A percentile compares a stretch with the other conserved stretches of the same genome.
These are phyloP conservation scores for Dicrostonyx torquatus DNA, from an alignment of 2,797 vertebrate species.

Conservation along the genomic window DNA sequence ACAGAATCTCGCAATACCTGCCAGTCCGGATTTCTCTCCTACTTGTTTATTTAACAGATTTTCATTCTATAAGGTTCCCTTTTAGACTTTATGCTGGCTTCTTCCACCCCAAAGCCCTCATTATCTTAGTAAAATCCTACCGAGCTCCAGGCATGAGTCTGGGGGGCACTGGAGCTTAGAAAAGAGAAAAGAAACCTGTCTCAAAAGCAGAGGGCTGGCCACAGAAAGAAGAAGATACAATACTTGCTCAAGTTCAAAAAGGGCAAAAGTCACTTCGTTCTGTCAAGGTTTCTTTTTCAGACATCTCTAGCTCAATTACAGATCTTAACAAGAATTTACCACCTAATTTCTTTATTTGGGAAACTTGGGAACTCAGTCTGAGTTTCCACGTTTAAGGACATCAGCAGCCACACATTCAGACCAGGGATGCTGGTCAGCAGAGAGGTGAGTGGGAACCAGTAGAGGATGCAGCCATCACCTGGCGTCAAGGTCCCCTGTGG, in stretches of 20 bases:
- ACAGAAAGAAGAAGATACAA: background rate
- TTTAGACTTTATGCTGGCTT: slow-evolving; percentile 30
- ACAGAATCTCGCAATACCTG: slow-evolving; percentile 1
- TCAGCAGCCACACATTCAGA: background rate
- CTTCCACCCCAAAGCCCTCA: background rate
- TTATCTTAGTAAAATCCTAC: slow-evolving; percentile 58
- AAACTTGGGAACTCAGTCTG: background rate
- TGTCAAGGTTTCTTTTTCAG: slow-evolving; percentile 26
- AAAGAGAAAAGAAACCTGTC: slow-evolving; percentile 14
- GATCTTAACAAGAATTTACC: slow-evolving; percentile 21
- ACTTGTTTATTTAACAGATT: slow-evolving; percentile 34
- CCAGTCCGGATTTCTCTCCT: background rate
- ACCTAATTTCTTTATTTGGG: background rate
- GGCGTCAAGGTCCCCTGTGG: background rate
- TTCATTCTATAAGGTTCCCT: slow-evolving; percentile 26
- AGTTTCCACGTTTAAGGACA: background rate
- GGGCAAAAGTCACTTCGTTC: background rate
- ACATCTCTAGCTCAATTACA: slow-evolving; percentile 15
- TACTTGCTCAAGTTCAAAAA: slow-evolving; percentile 39
- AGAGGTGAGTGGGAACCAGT: background rate
- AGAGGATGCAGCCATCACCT: fast-evolving
- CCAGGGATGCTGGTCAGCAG: background rate
- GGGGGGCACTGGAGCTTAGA: background rate
- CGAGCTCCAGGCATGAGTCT: background rate
- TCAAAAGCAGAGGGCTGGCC: background rate